These are phyloP conservation scores for Fregata magnificens DNA, from an alignment of 2,113 vertebrate genomes.

Conservation along the genomic window DNA sequence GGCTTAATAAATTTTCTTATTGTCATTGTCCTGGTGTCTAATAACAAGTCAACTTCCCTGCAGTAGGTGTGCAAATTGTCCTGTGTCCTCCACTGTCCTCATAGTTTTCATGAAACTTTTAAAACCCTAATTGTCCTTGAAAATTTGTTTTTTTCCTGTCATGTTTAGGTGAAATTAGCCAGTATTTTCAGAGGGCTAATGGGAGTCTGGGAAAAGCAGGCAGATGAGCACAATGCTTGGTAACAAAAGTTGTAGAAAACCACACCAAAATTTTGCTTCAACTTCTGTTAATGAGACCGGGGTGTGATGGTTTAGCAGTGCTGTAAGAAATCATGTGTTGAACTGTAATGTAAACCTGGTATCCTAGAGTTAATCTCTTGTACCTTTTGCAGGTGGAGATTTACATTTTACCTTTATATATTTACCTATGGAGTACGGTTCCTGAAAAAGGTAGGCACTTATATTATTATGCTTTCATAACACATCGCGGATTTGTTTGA, in stretches of 20 bases:
- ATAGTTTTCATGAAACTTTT: neutral
- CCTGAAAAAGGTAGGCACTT: constrained; percentile 91
- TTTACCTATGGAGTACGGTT: constrained; percentile 95
- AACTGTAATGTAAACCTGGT: constrained; percentile 4
- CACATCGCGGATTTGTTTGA: neutral
- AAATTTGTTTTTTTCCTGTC: neutral
- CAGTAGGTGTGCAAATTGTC: neutral
- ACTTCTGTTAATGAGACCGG: neutral
- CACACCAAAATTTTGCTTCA: neutral
- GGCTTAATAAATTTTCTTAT: neutral
- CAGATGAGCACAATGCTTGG: neutral
- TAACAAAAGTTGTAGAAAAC: neutral
- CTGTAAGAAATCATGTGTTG: neutral
- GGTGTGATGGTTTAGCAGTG: neutral
- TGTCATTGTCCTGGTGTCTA: neutral
- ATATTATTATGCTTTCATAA: constrained; percentile 37
- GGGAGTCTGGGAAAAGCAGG: neutral
- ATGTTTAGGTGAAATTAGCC: neutral
- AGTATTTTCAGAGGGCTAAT: neutral
- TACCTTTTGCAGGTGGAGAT: constrained; percentile 90
- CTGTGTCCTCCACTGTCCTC: neutral
- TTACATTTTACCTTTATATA: constrained; percentile 95
- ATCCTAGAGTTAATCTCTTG: constrained; percentile 54
- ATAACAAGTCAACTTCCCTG: neutral
- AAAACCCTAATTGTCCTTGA: neutral